Base-by-base conservation (phyloP, 2,113 vertebrate species). In the Emydura subglobosa region DNA sequence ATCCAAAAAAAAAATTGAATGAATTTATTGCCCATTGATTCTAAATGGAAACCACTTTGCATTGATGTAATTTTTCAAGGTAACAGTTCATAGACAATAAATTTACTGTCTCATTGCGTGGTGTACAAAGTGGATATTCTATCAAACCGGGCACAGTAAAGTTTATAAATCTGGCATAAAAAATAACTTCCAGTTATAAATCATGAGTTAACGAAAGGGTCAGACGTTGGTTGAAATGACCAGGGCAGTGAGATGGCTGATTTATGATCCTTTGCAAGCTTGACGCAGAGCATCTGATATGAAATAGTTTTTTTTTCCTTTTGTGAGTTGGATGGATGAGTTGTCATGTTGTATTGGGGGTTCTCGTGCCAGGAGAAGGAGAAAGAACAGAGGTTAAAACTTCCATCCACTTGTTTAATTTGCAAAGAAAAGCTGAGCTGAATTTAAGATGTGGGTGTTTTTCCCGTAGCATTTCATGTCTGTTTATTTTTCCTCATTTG, bases 1-100 rank as follows among this genome's bases (percentile, higher is more conserved):
- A 94, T 96, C 93, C 87, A 85, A 54, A 91, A 92, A 90, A 82
- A 90, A 86, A 79, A 94, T 57, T 86, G 94, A 93, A 95, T 96
- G 39, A 95, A 95, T 96, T 96, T 94, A 97, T 98, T 97, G 96
- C 97, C 96, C 89, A 82, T 87, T 84, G 96, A 97, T 96, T 95
- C 96, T 92, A 91, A 98, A 97, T 97, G 97, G 96, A 97, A 98
- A 97, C 93, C 97, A 97, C 98, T 98, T 97, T 97, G 98, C 98
- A 97, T 97, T 98, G 98, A 99, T 98, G 98, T 98, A 96, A 98
- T 98, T 98, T 97, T 98, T 98, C 97, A 98, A 96, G 96, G 98
- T 97, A 98, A 95, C 93, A 89, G 95, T 97, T 98, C 97, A 96
- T 55, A 95, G 97, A 97, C 97, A 97, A 98, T 98, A 98, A 98